phyloP scores from a whole-genome alignment of 2,888 invertebrate species.

The Oscheius sp. region DNA sequence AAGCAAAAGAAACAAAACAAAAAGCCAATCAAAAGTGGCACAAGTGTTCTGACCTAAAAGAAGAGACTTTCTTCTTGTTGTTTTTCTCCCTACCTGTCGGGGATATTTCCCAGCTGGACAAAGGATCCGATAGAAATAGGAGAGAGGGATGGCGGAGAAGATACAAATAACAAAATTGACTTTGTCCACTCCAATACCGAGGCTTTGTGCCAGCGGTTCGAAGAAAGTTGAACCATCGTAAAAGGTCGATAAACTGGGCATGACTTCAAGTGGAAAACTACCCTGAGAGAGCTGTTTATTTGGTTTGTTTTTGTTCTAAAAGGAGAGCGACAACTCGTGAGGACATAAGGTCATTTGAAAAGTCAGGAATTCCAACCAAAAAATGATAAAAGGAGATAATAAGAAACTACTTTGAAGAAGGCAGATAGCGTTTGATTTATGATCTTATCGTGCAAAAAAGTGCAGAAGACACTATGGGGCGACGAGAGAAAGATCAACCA shows the following conservation, averaged over 20 bases:
- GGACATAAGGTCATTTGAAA: no score
- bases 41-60: slow-evolving; percentile 33
- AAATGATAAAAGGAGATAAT: no score
- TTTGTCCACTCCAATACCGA: slow-evolving; percentile 62
- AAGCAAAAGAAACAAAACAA: slow-evolving; percentile 65
- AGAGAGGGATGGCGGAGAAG: slow-evolving; percentile 51
- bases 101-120: slow-evolving; percentile 44
- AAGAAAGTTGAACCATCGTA: slow-evolving; percentile 63
- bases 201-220: slow-evolving; percentile 56
- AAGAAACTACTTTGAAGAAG: no score
- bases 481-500: no score
- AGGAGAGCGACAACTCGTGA: no score
- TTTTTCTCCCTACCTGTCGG: slow-evolving; percentile 30
- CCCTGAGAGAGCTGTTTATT: no score
- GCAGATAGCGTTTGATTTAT: no score
- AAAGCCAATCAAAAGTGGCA: slow-evolving; percentile 60
- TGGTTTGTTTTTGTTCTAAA: no score
- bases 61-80: background rate
- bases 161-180: slow-evolving; percentile 61
- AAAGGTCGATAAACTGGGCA: slow-evolving; percentile 67
- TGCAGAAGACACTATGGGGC: no score
- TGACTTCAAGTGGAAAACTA: no score
- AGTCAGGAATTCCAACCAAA: no score
- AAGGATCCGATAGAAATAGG: slow-evolving; percentile 48
- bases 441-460: no score